Percentiles rank a stretch among this genome's conserved stretches.
phyloP scores from a whole-genome alignment of 2,113 vertebrate species.

The Amazona vittata region DNA sequence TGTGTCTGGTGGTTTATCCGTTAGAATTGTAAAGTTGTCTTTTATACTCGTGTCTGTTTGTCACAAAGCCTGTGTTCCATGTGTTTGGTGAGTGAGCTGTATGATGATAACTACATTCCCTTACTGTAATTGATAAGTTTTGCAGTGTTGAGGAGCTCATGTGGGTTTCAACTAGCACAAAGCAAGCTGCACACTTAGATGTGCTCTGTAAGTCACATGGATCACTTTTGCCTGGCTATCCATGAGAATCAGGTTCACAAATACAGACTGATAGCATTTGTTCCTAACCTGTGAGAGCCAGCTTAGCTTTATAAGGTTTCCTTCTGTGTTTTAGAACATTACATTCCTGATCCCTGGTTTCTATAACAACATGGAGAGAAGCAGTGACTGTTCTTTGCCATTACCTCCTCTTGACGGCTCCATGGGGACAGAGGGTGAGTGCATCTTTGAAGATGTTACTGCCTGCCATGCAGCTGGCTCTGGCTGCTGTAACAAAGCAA shows the following conservation, averaged over 20 bases:
- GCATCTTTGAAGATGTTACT: neutral
- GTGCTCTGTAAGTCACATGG: neutral
- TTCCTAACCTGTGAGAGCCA: neutral
- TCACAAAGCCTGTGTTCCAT: neutral
- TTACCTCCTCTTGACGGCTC: slow-evolving; percentile 8
- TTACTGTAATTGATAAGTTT: neutral
- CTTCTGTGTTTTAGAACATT: slow-evolving; percentile 77
- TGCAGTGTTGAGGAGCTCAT: neutral
- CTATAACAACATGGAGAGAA: slow-evolving; percentile 80
- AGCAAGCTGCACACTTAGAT: neutral
- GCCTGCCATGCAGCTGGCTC: neutral
- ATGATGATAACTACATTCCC: neutral
- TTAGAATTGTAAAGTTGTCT: neutral
- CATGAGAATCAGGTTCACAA: neutral
- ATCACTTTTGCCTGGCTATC: neutral
- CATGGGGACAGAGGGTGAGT: neutral
- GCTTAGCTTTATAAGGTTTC: neutral
- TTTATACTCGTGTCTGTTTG: neutral
- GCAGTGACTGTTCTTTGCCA: slow-evolving; percentile 17
- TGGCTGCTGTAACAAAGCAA: slow-evolving; percentile 46
- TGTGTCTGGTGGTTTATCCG: neutral
- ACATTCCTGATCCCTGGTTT: slow-evolving; percentile 92
- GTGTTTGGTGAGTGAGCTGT: accelerated
- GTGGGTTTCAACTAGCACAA: neutral
- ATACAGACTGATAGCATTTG: neutral